A percentile compares a stretch with the other conserved stretches of the same genome.
These are phyloP conservation scores for Callorhinus ursinus DNA, from an alignment of 2,113 vertebrate species.

Conservation along the genomic window DNA sequence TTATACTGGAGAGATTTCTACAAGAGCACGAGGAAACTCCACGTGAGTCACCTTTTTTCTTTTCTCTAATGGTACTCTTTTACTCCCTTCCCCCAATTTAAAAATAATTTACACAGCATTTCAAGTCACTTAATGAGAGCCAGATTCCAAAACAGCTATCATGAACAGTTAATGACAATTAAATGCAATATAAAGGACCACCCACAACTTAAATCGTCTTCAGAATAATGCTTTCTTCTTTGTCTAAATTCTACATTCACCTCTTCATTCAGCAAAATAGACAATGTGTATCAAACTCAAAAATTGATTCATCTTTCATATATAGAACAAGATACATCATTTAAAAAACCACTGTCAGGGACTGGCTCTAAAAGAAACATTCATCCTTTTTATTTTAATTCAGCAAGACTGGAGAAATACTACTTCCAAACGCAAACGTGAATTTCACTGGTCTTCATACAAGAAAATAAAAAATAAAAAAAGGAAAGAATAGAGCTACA, in stretches of 20 bases:
- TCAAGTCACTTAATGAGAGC: slow-evolving; percentile 86
- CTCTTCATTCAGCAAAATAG: slow-evolving; percentile 79
- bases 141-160: slow-evolving; percentile 86
- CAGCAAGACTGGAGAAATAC: slow-evolving; percentile 80
- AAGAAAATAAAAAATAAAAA: slow-evolving; percentile 83
- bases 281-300: slow-evolving; percentile 74
- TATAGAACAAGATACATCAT: slow-evolving; percentile 81
- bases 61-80: slow-evolving; percentile 47
- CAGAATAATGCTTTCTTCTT: slow-evolving; percentile 88
- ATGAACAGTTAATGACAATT: slow-evolving; percentile 89
- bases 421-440: slow-evolving; percentile 81
- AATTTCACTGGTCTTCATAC: slow-evolving; percentile 83
- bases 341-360: slow-evolving; percentile 79
- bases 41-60: slow-evolving; percentile 88
- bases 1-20: slow-evolving; percentile 94
- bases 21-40: slow-evolving; percentile 89
- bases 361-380: slow-evolving; percentile 81
- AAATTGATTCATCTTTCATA: slow-evolving; percentile 68
- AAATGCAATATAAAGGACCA: slow-evolving; percentile 86
- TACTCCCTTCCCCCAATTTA: slow-evolving; percentile 59
- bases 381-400: slow-evolving; percentile 83
- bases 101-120: slow-evolving; percentile 81
- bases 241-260: slow-evolving; percentile 79
- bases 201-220: slow-evolving; percentile 87
- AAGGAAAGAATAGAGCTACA: slow-evolving; percentile 86